Conservation (phyloP, 2,797 vertebrate species). For the Aythya fuligula region DNA sequence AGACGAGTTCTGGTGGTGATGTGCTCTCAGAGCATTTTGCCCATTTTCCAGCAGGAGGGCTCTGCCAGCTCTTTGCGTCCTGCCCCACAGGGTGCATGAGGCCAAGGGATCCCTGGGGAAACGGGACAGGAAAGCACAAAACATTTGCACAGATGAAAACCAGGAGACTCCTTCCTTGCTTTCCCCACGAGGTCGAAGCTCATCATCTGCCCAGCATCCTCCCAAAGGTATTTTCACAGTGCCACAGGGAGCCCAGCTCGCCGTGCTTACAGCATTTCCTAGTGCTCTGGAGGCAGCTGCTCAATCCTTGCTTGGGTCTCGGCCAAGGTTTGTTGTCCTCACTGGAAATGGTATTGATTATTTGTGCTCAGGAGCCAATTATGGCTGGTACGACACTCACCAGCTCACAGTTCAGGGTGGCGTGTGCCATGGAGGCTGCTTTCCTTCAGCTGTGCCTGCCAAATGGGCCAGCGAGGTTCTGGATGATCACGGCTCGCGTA, state of each 20-base stretch:
- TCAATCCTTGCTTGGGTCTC: not conserved
- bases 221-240: not conserved
- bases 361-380: constrained; percentile 11
- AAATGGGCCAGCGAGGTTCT: not conserved
- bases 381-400: not conserved
- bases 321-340: constrained; percentile 29
- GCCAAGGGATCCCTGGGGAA: not conserved
- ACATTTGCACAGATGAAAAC: not conserved
- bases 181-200: not conserved
- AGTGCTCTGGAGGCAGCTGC: accelerated
- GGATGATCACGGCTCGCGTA: not conserved
- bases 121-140: not conserved
- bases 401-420: not conserved
- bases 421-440: accelerated
- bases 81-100: accelerated
- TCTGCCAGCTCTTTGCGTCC: not conserved
- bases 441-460: not conserved
- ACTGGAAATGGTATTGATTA: constrained; percentile 25
- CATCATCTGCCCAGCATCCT: not conserved
- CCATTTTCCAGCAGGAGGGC: not conserved
- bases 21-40: not conserved
- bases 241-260: not conserved
- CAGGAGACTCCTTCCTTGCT: not conserved
- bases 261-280: not conserved
- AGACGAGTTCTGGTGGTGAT: not conserved